Percentiles rank a stretch among this genome's conserved stretches.
phyloP scores from a whole-genome alignment of 1,140 invertebrate genomes.

The Pygmarrhopalites habei region DNA sequence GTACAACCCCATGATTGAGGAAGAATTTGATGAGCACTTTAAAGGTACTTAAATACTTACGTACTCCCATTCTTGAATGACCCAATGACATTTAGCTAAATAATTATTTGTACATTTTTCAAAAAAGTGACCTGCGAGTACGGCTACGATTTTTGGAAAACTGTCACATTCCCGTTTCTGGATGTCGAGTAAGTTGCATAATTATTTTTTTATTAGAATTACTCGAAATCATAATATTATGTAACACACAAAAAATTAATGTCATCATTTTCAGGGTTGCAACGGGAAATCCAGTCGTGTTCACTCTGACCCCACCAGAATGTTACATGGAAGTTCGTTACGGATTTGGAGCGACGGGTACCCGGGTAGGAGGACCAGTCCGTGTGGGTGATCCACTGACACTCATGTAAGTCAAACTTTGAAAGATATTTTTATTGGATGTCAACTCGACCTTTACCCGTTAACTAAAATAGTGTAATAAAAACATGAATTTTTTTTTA shows the following conservation, averaged over 20 bases:
- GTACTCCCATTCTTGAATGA: too few species aligned
- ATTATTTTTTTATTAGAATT: background rate
- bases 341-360: constrained; percentile 53
- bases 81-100: too few species aligned
- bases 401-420: too few species aligned
- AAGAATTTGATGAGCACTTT: constrained; percentile 90
- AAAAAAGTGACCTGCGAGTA: constrained; percentile 97
- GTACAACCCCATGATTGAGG: constrained; percentile 87
- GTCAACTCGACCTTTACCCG: too few species aligned
- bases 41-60: too few species aligned
- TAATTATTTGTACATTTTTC: too few species aligned
- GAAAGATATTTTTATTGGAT: too few species aligned
- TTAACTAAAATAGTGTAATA: too few species aligned
- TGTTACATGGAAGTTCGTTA: constrained; percentile 66
- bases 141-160: constrained; percentile 94
- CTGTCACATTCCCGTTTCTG: constrained; percentile 86
- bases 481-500: too few species aligned
- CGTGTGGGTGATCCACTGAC: constrained; percentile 81
- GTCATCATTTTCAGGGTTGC: constrained; percentile 60
- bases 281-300: constrained; percentile 88
- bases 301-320: constrained; percentile 83
- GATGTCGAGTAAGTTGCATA: constrained; percentile 77
- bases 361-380: constrained; percentile 76
- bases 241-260: too few species aligned
- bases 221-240: too few species aligned